Evolutionary conservation across 2,113 vertebrate species (phyloP), one percentile per base, ranked within the genome.

Genomic region (Semnopithecus entellus): DNA sequence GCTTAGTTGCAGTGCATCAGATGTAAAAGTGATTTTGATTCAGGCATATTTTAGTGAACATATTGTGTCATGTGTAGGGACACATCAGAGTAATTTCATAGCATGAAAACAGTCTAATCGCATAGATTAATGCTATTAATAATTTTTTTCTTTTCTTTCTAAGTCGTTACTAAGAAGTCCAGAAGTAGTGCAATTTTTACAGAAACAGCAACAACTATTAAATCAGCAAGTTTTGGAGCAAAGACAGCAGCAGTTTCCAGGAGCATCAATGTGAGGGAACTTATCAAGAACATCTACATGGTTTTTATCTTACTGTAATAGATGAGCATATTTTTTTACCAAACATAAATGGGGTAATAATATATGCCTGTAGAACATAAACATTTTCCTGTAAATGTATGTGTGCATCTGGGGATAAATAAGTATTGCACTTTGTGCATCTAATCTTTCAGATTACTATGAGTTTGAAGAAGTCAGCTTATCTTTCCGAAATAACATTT

Each of bases 151-250:
- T 43, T 79, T 97, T 98, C 94, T 93, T 94, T 98, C 82, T 97
- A 52, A 99, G 99, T 99, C 99, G 5, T 98, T 99, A n/a, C 98
- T 99, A 91, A 99, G 99, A 98, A 99, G 99, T 98, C 99, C 99
- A 64, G 99, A 99, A 98, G 99, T 99, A 91, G 99, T 99, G 79
- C 99, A 99, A n/a, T 99, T 99, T 98, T 98, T 99, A n/a, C 99
- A 99, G 98, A 99, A 99, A 96, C 99, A 99, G 96, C 99, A 99
- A 97, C 99, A 99, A 32, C 98, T 99, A 40, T 98, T 99, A 98
- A 99, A 99, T 96, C 98, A 99, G 57, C 99, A 99, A 97, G 99
- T 98, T 92, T 99, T 99, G 97, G 98, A 98, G 90, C 99, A 99
- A 96, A 98, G 99, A 92, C 99, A 99, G 92, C 99, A 99, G 38